phyloP scores from a whole-genome alignment of 2,113 vertebrate genomes.

The Cryptoleucopteryx plumbea region DNA sequence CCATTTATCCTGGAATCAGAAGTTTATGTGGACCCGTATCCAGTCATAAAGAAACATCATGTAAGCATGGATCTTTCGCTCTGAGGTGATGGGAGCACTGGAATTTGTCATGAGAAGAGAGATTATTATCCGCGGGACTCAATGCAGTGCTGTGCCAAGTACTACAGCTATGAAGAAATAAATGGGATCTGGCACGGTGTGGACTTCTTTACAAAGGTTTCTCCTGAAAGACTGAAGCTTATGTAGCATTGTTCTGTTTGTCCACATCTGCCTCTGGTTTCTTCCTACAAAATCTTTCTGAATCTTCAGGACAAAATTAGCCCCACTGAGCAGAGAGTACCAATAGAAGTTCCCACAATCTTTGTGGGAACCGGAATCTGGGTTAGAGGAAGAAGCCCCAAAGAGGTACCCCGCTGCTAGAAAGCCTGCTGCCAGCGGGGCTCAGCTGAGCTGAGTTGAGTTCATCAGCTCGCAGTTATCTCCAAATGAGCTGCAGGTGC shows the following conservation, averaged over 20 bases:
- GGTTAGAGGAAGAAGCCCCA: neutral
- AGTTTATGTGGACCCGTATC: neutral
- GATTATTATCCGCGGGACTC: neutral
- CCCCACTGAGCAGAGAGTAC: neutral
- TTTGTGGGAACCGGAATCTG: rapidly evolving
- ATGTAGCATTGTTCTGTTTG: neutral
- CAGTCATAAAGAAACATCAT: neutral
- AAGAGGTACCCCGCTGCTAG: rapidly evolving
- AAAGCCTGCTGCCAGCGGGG: neutral
- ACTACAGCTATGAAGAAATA: neutral
- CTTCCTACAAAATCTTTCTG: neutral
- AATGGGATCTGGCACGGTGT: neutral
- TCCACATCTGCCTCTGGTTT: neutral
- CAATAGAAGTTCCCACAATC: neutral
- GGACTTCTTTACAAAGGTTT: neutral
- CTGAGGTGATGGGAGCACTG: neutral
- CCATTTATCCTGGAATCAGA: neutral
- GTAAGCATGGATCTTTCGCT: neutral
- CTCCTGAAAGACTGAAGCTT: neutral
- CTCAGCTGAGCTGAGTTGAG: neutral
- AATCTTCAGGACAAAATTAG: neutral
- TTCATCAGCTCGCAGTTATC: rapidly evolving
- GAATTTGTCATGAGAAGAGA: neutral
- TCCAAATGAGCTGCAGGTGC: neutral
- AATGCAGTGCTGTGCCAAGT: neutral